A percentile compares a stretch with the other conserved stretches of the same genome.
Evolutionary conservation across 2,797 vertebrate genomes (phyloP).

Genomic region (Hirundo rustica): DNA sequence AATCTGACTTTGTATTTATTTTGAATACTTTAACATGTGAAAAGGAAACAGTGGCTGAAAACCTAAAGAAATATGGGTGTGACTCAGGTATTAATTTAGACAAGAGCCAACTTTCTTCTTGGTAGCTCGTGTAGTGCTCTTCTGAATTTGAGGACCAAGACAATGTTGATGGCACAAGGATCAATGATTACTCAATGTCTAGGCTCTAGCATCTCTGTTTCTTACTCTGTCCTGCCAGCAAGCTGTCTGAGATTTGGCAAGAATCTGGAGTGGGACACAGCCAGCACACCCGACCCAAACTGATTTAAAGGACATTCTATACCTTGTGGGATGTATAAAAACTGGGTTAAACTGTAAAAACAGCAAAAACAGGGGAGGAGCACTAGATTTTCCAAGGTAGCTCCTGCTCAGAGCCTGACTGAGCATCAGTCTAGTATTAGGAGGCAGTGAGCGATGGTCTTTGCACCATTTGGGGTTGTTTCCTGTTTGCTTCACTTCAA

Average conservation of each 20-base stretch:
- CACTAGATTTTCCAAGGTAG: neutral
- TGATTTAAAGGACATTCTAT: neutral
- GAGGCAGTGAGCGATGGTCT: neutral
- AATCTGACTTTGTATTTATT: neutral
- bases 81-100: neutral
- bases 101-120: neutral
- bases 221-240: fast-evolving
- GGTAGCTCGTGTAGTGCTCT: fast-evolving
- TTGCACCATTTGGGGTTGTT: neutral
- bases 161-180: neutral
- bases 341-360: neutral
- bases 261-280: neutral
- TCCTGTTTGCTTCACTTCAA: neutral
- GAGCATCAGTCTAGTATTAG: fast-evolving
- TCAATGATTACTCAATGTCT: neutral
- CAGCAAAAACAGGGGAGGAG: neutral
- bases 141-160: neutral
- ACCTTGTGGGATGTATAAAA: neutral
- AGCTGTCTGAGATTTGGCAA: neutral
- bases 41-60: neutral
- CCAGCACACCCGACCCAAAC: neutral
- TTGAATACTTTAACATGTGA: neutral
- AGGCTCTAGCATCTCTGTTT: neutral
- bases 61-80: neutral
- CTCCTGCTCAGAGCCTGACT: neutral